Base-by-base conservation (phyloP, 2,797 vertebrate genomes). In the Syngnathus rostellatus region DNA sequence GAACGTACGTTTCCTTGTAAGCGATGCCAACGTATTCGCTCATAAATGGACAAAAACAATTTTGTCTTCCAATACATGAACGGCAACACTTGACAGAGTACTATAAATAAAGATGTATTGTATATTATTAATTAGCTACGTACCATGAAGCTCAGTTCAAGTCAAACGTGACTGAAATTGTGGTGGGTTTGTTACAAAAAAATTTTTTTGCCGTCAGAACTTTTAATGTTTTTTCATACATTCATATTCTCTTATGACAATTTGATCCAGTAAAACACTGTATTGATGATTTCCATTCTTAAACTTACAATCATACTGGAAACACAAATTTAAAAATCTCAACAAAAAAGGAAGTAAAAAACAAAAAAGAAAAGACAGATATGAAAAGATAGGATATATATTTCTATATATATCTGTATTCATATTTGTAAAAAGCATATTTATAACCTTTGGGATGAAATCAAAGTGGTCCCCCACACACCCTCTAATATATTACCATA, bases 361-460 rank as follows among this genome's bases (percentile, higher is more conserved):
- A 81, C 23, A 23, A 62, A 12, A 41, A 72, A 74, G n/a, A 51
- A 43, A 80, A 67, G 77, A 82, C 72, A 71, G 64, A 62, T 73
- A 76, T 74, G 71, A 83, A 67, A 82, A 80, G 58, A 81, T 79
- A 76, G 69, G 63, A 77, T 78, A 82, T 78, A 85, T 58, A 48
- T 72, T 75, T 81, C 70, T 78, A 85, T 58, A 37, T 72, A 31
- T 31, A 31, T 31, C 31, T 31, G 31, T 31, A 31, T 31, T 31
- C 31, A 31, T 31, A 75, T 81, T 71, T 83, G 70, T 82, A 86
- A 89, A 54, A 88, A 88, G 81, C 83, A 91, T 81, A 73, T 80
- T 81, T 82, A 82, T 76, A 86, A 80, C 63, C 85, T 89, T 90
- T 89, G 91, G 91, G 92, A 92, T 91, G 88, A 87, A 84, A 87